phyloP scores from a whole-genome alignment of 2,888 invertebrate genomes.

The Zaprionus bogoriensis region DNA sequence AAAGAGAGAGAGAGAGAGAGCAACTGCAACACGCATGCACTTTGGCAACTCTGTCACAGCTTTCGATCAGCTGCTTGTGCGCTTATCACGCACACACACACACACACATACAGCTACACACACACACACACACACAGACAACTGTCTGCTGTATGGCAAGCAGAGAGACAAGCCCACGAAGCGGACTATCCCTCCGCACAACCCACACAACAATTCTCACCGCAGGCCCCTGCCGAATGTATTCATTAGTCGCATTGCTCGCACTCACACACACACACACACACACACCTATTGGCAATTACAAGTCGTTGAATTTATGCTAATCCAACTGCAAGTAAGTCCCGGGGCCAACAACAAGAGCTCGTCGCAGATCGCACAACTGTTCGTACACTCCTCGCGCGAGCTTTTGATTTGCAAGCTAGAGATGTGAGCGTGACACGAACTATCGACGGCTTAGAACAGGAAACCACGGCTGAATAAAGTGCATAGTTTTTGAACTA shows the following conservation, averaged over 20 bases:
- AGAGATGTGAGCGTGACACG: constrained; percentile 39
- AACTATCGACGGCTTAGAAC: neutral
- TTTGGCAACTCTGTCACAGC: constrained; percentile 51
- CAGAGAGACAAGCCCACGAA: constrained; percentile 51
- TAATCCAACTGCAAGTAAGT: constrained; percentile 56
- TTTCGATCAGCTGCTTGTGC: constrained; percentile 17
- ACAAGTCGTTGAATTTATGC: constrained; percentile 71
- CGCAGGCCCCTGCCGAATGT: constrained; percentile 50
- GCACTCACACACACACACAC: constrained; percentile 13
- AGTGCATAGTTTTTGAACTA: neutral
- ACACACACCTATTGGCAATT: constrained; percentile 33
- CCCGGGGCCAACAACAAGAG: constrained; percentile 31
- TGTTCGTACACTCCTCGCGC: constrained; percentile 53
- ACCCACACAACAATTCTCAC: constrained; percentile 29
- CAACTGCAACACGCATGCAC: constrained; percentile 30
- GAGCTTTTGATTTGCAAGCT: constrained; percentile 4
- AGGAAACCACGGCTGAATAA: too few species aligned
- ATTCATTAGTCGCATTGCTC: constrained; percentile 68
- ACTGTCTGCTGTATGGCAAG: constrained; percentile 28
- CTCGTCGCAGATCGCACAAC: constrained; percentile 15
- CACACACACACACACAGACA: neutral
- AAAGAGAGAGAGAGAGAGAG: constrained; percentile 18
- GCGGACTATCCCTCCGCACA: constrained; percentile 32
- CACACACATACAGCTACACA: neutral
- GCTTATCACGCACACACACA: neutral